These are phyloP conservation scores for Heliconius eleuchia DNA, from an alignment of 1,140 invertebrate species.

Conservation along the genomic window DNA sequence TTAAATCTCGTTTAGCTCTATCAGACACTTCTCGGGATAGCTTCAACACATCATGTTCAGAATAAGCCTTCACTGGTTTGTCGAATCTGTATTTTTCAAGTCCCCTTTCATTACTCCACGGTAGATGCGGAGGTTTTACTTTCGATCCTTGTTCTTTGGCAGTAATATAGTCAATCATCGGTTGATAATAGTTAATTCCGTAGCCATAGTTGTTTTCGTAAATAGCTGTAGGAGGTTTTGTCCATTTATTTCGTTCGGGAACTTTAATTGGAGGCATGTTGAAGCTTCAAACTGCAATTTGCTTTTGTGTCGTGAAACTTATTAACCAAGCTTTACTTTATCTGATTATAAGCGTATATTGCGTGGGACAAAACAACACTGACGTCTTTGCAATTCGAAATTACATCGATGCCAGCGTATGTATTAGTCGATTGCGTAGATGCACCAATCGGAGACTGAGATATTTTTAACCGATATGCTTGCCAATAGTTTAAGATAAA, in stretches of 20 bases:
- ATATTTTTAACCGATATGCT: slow-evolving; percentile 67
- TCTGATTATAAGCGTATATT: slow-evolving; percentile 52
- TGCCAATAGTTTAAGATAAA: slow-evolving; percentile 63
- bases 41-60: slow-evolving; percentile 83
- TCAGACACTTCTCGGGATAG: slow-evolving; percentile 85
- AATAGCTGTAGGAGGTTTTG: slow-evolving; percentile 84
- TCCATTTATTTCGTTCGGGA: slow-evolving; percentile 70
- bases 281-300: slow-evolving; percentile 12
- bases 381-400: slow-evolving; percentile 72
- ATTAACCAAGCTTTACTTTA: slow-evolving; percentile 23
- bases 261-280: slow-evolving; percentile 70
- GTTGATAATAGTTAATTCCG: slow-evolving; percentile 90
- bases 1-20: slow-evolving; percentile 85
- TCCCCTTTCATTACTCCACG: slow-evolving; percentile 87
- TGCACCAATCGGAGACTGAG: slow-evolving; percentile 64
- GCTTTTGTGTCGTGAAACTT: slow-evolving; percentile 22
- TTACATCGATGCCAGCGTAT: slow-evolving; percentile 63
- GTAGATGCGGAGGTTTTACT: slow-evolving; percentile 84
- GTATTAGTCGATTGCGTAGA: slow-evolving; percentile 50
- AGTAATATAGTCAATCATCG: slow-evolving; percentile 91
- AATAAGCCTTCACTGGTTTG: slow-evolving; percentile 83
- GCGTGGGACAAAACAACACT: slow-evolving; percentile 44
- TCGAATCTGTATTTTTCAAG: slow-evolving; percentile 83
- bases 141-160: slow-evolving; percentile 77
- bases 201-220: slow-evolving; percentile 91